Conservation (phyloP, 1,140 invertebrate species). For the Diorhabda carinulata region DNA sequence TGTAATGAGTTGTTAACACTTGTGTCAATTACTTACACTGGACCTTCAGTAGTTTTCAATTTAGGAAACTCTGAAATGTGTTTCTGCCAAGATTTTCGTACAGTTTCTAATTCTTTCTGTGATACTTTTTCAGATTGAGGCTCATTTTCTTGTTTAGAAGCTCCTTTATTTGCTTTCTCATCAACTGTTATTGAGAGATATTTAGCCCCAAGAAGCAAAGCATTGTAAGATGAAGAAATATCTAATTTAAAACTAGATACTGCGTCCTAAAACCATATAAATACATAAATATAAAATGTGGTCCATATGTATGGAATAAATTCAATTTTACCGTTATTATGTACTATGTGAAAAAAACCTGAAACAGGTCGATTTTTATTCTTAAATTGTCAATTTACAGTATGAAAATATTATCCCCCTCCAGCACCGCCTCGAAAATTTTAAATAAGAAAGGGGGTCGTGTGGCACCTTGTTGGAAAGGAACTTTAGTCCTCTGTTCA, state of each 20-base stretch:
- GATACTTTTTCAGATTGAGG: conserved; percentile 47
- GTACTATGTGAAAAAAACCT: too few species aligned
- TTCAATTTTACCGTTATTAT: too few species aligned
- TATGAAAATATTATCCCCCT: too few species aligned
- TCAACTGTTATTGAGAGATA: conserved; percentile 39
- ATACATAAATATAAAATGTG: not conserved
- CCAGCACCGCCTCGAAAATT: too few species aligned
- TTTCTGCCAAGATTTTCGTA: conserved; percentile 56
- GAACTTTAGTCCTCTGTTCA: too few species aligned
- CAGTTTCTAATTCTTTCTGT: conserved; percentile 58
- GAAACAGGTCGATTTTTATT: too few species aligned
- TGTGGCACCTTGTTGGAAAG: too few species aligned
- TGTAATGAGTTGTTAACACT: too few species aligned
- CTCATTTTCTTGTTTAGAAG: conserved; percentile 23
- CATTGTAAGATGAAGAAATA: conserved; percentile 46
- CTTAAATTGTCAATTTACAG: too few species aligned
- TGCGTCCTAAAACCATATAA: conserved; percentile 39
- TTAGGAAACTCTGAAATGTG: conserved; percentile 47
- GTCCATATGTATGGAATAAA: too few species aligned
- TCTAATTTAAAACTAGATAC: conserved; percentile 45
- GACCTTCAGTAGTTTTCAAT: conserved; percentile 47
- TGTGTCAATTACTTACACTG: conserved; percentile 49
- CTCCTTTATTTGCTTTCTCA: not conserved
- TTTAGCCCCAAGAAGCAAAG: conserved; percentile 47
- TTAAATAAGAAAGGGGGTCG: too few species aligned